Base-by-base conservation (phyloP, 35 echinoderm and acorn worm genomes). In the Ophiothrix spiculata region DNA sequence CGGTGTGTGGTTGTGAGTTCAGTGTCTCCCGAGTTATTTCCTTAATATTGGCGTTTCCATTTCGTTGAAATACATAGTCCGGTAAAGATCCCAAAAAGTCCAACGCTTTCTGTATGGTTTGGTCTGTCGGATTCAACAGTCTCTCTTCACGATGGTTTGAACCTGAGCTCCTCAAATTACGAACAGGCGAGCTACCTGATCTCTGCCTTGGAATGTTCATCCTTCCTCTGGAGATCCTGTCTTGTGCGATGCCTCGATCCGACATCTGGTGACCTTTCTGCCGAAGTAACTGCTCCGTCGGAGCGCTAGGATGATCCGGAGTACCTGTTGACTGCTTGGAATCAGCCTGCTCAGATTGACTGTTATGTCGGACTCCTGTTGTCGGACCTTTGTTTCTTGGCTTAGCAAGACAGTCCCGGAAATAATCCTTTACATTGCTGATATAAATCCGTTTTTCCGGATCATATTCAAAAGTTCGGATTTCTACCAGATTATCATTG, bases 321-420 rank as follows among this genome's bases (percentile, higher is more conserved):
- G 74, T 40, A 17, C 3, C n/a, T 35, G 1, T n/a, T 0, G 31
- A 0, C 40, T 31, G 25, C 56, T 79, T 75, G 4, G 33, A 36
- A 34, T 80, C 31, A 77, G 86, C 34, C 54, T 37, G 21, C 78
- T 11, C n/a, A n/a, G n/a, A n/a, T n/a, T n/a, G n/a, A n/a, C n/a
- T n/a, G n/a, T n/a, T n/a, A n/a, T n/a, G n/a, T n/a, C n/a, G n/a
- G n/a, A n/a, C n/a, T n/a, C n/a, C n/a, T n/a, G n/a, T n/a, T n/a
- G n/a, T n/a, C n/a, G n/a, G n/a, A n/a, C n/a, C n/a, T n/a, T n/a
- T n/a, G 31, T 76, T 64, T 28, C 42, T 11, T 54, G 45, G 45
- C 45, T 54, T 54, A 54, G 21, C 45, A 21, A 54, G 21, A 54
- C 45, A 8, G 8, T 54, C 21, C 45, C 45, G 45, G 45, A 54